Conservation (phyloP, 2,888 invertebrate genomes). For the Lepidochrysops patricia region DNA sequence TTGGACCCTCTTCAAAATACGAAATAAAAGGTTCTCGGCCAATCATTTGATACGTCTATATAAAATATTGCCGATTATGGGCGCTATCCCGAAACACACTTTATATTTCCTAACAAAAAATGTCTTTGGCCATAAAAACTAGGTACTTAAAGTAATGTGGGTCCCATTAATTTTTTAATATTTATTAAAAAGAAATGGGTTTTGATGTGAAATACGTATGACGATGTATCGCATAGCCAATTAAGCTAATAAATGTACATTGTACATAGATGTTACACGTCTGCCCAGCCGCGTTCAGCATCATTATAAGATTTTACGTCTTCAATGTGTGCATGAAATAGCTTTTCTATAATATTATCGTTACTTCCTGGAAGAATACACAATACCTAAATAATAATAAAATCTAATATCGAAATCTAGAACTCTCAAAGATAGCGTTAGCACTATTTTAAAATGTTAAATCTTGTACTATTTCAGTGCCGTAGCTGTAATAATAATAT, state of each 20-base stretch:
- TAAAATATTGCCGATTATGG: slow-evolving; percentile 1
- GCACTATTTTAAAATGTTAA: too few relatives aligned
- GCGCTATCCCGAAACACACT: background rate
- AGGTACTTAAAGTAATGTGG: background rate
- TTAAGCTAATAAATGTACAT: too few relatives aligned
- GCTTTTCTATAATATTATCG: too few relatives aligned
- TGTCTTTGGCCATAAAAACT: background rate
- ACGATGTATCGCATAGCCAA: too few relatives aligned
- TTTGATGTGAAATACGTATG: background rate
- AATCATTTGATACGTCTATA: slow-evolving; percentile 3
- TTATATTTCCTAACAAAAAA: background rate
- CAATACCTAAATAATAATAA: too few relatives aligned
- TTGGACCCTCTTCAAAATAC: slow-evolving; percentile 5
- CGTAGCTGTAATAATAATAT: background rate
- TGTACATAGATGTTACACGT: too few relatives aligned
- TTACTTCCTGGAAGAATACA: too few relatives aligned
- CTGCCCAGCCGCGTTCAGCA: too few relatives aligned
- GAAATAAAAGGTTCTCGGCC: background rate
- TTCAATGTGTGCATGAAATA: too few relatives aligned
- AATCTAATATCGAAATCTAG: background rate
- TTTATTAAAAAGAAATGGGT: background rate
- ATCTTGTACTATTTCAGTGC: too few relatives aligned
- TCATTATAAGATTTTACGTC: too few relatives aligned
- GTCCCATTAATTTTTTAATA: background rate
- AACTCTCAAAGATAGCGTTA: too few relatives aligned